Conservation (phyloP, 2,113 vertebrate genomes). For the Tichodroma muraria region DNA sequence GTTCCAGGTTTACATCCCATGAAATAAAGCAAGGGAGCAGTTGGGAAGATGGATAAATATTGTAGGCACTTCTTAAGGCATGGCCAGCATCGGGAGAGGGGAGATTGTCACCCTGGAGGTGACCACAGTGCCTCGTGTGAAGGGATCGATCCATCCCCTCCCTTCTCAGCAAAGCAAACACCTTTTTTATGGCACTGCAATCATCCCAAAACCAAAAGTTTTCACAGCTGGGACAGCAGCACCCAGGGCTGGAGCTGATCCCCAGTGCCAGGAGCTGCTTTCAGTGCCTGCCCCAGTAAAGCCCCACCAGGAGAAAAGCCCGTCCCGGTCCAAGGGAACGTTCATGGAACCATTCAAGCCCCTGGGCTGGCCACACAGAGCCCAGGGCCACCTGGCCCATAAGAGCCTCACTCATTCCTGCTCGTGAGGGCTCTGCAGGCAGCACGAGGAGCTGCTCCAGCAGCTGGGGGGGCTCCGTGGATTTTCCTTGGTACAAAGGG, state of each 20-base stretch:
- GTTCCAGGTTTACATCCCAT: neutral
- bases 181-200: neutral
- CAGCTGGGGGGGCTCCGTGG: too few relatives aligned
- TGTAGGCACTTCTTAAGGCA: neutral
- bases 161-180: neutral
- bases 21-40: neutral
- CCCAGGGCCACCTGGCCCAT: neutral
- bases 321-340: neutral
- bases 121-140: neutral
- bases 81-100: neutral
- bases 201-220: neutral
- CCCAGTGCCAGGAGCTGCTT: neutral
- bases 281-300: neutral
- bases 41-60: neutral
- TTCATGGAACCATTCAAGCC: neutral
- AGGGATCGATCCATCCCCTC: neutral
- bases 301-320: neutral
- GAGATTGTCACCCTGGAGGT: neutral
- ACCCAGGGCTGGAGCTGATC: neutral
- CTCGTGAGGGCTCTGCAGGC: neutral
- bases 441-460: neutral
- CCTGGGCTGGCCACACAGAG: neutral
- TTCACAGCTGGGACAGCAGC: neutral
- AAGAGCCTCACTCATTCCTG: neutral
- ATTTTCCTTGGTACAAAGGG: neutral